A percentile compares a stretch with the other conserved stretches of the same genome.
Evolutionary conservation across 2,113 vertebrate genomes (phyloP).

Genomic region (Saccopteryx bilineata): DNA sequence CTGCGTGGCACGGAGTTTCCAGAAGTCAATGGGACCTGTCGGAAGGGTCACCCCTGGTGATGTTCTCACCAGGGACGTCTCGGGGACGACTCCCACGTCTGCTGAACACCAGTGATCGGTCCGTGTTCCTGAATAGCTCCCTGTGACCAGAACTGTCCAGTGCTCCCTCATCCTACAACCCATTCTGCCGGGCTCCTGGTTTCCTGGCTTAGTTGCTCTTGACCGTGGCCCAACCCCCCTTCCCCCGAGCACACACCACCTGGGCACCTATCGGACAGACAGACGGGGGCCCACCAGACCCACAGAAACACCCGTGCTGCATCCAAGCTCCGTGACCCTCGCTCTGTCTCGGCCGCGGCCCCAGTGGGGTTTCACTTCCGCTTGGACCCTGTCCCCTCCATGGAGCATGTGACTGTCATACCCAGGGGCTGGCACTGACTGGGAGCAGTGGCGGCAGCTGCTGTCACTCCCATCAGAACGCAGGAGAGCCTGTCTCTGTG

Average conservation of each 20-base stretch:
- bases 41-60: neutral
- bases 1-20: neutral
- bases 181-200: no score
- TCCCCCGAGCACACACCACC: no score
- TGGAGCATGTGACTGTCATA: neutral
- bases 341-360: neutral
- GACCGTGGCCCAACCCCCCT: no score
- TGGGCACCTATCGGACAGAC: neutral
- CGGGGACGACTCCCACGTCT: neutral
- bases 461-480: neutral
- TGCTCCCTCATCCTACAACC: neutral
- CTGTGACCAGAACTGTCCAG: neutral
- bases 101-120: neutral
- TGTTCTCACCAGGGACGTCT: neutral
- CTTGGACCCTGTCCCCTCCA: neutral
- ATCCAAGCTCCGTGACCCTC: neutral
- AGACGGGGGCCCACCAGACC: neutral
- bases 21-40: fast-evolving
- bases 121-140: no score
- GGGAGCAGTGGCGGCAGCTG: neutral
- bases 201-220: no score
- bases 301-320: neutral
- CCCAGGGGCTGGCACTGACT: no score
- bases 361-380: neutral
- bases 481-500: neutral